These are phyloP conservation scores for Margarornis squamiger DNA, from an alignment of 2,797 vertebrate genomes.

Conservation along the genomic window DNA sequence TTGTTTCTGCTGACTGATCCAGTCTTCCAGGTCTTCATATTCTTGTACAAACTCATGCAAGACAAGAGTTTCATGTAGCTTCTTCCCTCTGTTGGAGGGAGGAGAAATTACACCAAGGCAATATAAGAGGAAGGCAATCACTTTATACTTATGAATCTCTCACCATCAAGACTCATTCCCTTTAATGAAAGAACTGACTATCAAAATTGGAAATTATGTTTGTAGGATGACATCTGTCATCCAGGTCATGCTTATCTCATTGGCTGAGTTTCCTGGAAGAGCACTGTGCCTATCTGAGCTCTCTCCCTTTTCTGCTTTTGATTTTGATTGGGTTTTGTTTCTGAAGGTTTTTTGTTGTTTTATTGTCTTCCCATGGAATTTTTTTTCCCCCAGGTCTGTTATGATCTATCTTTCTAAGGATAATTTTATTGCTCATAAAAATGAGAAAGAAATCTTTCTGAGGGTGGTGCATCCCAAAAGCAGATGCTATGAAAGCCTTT, in stretches of 20 bases:
- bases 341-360: rapidly evolving
- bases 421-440: not conserved
- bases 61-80: constrained; percentile 79
- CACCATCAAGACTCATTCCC: not conserved
- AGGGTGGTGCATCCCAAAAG: not conserved
- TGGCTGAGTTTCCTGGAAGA: not conserved
- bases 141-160: not conserved
- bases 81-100: constrained; percentile 44
- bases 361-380: not conserved
- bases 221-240: not conserved
- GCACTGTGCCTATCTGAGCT: not conserved
- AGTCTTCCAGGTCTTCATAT: constrained; percentile 81
- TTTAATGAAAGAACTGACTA: not conserved
- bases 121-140: not conserved
- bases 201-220: not conserved
- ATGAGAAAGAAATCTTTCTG: not conserved
- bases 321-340: not conserved
- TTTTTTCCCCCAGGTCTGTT: not conserved
- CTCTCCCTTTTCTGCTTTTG: not conserved
- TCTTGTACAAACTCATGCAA: constrained; percentile 86
- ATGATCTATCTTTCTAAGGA: not conserved
- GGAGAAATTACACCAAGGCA: not conserved
- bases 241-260: not conserved
- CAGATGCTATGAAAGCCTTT: not conserved
- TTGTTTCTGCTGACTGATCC: constrained; percentile 82